Conservation (phyloP, 2,113 vertebrate species). For the Cyanoderma ruficeps region DNA sequence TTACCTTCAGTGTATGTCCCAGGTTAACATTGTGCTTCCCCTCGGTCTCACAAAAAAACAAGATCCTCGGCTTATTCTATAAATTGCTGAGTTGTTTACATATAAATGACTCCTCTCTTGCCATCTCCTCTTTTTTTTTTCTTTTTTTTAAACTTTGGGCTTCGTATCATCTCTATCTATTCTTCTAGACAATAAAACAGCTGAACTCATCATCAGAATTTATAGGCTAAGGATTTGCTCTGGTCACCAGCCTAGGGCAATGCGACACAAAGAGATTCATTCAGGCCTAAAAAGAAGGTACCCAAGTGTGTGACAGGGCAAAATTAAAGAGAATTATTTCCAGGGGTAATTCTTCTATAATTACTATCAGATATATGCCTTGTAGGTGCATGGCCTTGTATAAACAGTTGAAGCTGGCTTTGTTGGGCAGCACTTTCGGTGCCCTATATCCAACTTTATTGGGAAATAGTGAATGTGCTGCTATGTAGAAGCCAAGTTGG, state of each 20-base stretch:
- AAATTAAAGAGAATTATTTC: not conserved
- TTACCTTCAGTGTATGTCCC: not conserved
- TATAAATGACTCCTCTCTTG: conserved; percentile 29
- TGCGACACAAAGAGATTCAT: not conserved
- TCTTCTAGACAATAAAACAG: conserved; percentile 41
- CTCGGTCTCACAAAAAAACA: conserved; percentile 19
- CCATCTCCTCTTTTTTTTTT: not conserved
- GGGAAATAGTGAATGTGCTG: not conserved
- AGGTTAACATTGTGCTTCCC: conserved; percentile 13
- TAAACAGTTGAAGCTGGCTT: not conserved
- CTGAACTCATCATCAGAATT: conserved; percentile 46
- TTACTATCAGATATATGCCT: not conserved
- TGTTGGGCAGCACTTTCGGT: not conserved
- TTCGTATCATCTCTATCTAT: conserved; percentile 33
- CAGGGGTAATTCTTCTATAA: not conserved
- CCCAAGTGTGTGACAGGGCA: not conserved
- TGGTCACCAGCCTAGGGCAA: conserved; percentile 22
- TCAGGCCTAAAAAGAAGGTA: not conserved
- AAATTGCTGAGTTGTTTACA: conserved; percentile 46
- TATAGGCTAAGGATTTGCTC: conserved; percentile 20
- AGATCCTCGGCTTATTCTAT: not conserved
- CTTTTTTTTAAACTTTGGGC: not conserved
- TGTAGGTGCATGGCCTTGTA: no score
- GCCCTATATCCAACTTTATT: not conserved
- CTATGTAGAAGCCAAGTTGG: not conserved